These are phyloP conservation scores for Scylla paramamosain DNA, from an alignment of 1,140 invertebrate species.

Conservation along the genomic window DNA sequence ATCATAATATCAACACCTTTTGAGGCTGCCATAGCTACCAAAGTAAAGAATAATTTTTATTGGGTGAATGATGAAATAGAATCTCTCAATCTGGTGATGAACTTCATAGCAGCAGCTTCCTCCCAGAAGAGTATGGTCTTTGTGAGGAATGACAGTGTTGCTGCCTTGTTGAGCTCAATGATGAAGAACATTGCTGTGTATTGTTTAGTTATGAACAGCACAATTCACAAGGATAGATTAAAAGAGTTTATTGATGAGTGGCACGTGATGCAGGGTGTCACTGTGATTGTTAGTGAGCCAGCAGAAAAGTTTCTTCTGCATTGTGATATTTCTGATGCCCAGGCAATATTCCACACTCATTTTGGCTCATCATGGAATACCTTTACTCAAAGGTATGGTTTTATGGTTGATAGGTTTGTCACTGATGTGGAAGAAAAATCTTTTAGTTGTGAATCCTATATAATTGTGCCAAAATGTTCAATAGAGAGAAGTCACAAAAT, in stretches of 20 bases:
- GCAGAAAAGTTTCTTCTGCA: conserved; percentile 23
- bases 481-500: neutral
- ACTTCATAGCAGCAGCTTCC: conserved; percentile 24
- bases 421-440: conserved; percentile 35
- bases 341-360: conserved; percentile 52
- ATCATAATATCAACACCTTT: conserved; percentile 51
- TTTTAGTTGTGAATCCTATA: conserved; percentile 60
- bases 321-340: conserved; percentile 60
- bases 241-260: conserved; percentile 39
- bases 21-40: conserved; percentile 56
- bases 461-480: conserved; percentile 40
- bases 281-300: conserved; percentile 48
- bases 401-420: conserved; percentile 62
- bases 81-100: neutral
- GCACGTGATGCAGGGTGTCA: conserved; percentile 47
- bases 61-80: neutral
- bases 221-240: neutral
- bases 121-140: conserved; percentile 56
- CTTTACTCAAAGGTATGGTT: conserved; percentile 53
- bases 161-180: neutral
- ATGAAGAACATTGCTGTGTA: conserved; percentile 53
- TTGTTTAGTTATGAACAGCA: conserved; percentile 34
- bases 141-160: conserved; percentile 33
- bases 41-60: conserved; percentile 10
- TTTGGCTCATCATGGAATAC: neutral